These are phyloP conservation scores for Diachasma alloeum DNA, from an alignment of 1,140 invertebrate genomes.

Conservation along the genomic window DNA sequence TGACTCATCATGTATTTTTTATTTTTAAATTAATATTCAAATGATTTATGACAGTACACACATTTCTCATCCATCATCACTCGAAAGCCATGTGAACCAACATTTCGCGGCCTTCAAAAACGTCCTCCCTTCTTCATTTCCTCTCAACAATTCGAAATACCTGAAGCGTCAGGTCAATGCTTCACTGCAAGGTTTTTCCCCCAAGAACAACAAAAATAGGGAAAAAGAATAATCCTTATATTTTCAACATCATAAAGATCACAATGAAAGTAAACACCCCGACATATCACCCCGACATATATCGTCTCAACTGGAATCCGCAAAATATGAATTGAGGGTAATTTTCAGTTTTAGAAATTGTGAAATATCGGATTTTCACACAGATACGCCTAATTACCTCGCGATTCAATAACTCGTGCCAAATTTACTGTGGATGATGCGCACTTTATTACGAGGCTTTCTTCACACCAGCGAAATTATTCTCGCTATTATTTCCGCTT, in stretches of 20 bases:
- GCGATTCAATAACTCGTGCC: conserved; percentile 32
- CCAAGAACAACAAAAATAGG: background rate
- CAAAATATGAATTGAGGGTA: background rate
- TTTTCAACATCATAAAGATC: no score
- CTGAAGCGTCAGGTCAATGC: background rate
- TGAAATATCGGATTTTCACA: conserved; percentile 18
- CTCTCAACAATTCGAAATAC: background rate
- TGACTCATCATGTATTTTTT: background rate
- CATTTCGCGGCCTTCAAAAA: background rate
- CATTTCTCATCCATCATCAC: background rate
- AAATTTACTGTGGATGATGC: conserved; percentile 18
- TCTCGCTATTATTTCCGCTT: conserved; percentile 5
- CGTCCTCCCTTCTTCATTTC: background rate
- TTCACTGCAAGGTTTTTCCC: background rate
- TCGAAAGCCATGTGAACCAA: background rate
- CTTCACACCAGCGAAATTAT: conserved; percentile 10
- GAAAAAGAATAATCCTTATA: no score
- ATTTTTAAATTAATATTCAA: background rate
- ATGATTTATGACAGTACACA: background rate
- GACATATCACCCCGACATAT: no score
- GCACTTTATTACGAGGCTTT: conserved; percentile 13
- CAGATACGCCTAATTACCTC: conserved; percentile 41
- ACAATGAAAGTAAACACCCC: no score
- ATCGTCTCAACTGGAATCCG: no score
- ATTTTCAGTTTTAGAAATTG: background rate